Evolutionary conservation across 2,888 invertebrate genomes (phyloP).

Genomic region (Ametastegia equiseti): DNA sequence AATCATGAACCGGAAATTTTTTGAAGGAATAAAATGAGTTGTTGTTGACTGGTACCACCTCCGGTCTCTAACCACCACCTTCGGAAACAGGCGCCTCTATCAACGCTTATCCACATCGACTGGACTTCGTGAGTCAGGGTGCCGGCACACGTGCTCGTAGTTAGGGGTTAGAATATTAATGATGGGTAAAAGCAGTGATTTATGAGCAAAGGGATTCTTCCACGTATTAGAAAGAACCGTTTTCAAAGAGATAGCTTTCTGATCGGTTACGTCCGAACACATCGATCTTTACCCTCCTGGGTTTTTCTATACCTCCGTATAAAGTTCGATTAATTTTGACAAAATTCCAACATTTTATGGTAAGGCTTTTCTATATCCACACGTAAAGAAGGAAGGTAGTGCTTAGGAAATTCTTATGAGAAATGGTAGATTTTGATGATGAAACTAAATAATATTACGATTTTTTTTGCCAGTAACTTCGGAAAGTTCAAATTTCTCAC

Average conservation of each 20-base stretch:
- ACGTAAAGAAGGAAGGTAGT: no score
- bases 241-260: background rate
- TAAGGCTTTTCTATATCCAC: no score
- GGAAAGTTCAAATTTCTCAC: no score
- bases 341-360: no score
- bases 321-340: background rate
- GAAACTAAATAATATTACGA: no score
- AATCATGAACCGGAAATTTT: background rate
- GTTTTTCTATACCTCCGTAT: no score
- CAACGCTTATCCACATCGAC: constrained; percentile 13
- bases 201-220: constrained; percentile 25
- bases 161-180: constrained; percentile 35
- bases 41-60: constrained; percentile 28
- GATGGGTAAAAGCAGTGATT: constrained; percentile 34
- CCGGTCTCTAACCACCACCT: background rate
- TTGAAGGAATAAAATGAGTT: background rate
- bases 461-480: no score
- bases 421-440: no score
- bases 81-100: background rate
- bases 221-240: background rate
- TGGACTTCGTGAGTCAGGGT: constrained; percentile 32
- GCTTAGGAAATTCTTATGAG: no score
- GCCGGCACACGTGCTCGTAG: constrained; percentile 40
- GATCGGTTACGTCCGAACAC: background rate
- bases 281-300: no score